Evolutionary conservation across 2,113 vertebrate species (phyloP).

Genomic region (Cebidichthys violaceus): DNA sequence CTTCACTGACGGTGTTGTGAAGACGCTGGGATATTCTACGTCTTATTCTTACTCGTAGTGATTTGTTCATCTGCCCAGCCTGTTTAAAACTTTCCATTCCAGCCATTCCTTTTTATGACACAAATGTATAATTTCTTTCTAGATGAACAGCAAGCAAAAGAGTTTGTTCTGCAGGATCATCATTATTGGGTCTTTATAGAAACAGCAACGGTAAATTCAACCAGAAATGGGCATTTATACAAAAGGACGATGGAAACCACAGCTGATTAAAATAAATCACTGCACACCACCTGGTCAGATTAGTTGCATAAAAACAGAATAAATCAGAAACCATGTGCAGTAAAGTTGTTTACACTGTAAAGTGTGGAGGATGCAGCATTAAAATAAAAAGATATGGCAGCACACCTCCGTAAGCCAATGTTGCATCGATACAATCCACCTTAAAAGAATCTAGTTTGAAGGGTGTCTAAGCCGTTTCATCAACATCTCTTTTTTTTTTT

Average conservation of each 20-base stretch:
- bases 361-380: not conserved
- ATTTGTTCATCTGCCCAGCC: too few species aligned
- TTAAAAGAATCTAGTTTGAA: slow-evolving; percentile 47
- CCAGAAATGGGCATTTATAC: not conserved
- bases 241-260: not conserved
- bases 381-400: not conserved
- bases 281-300: not conserved
- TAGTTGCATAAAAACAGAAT: not conserved
- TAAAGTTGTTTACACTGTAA: not conserved
- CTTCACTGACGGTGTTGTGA: too few species aligned
- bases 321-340: too few species aligned
- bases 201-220: not conserved
- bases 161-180: not conserved
- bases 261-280: not conserved
- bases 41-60: not conserved
- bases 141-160: not conserved
- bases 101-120: too few species aligned
- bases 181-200: not conserved
- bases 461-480: slow-evolving; percentile 20
- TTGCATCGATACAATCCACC: slow-evolving; percentile 53
- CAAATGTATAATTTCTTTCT: too few species aligned
- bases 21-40: too few species aligned
- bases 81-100: too few species aligned
- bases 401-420: not conserved
- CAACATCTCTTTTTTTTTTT: slow-evolving; percentile 43